Base-by-base conservation (phyloP, 2,797 vertebrate genomes). In the Rachycentron canadum region DNA sequence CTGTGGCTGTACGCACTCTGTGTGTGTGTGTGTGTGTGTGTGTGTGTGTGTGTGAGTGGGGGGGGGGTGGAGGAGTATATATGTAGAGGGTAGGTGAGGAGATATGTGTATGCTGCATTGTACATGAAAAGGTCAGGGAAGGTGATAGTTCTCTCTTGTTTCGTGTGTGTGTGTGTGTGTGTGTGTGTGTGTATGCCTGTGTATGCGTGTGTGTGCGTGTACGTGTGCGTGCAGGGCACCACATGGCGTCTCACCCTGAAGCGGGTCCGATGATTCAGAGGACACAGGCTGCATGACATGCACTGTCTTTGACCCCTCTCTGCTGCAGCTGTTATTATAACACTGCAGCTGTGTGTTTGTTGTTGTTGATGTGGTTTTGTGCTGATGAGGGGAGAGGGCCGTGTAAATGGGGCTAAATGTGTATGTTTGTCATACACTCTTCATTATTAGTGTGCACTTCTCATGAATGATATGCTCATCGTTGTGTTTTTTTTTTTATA, bases 221-320 rank as follows among this genome's bases (percentile, higher is more conserved):
- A n/a, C n/a, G 41, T 74, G 28, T 30, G 36, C 43, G 59, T 43
- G 74, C 32, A 40, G 41, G 28, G 59, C 85, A 88, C 84, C 86
- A 86, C 90, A 78, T 84, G 78, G 63, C 28, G 17, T 80, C 83
- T 66, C 76, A 61, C 83, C 88, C 86, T 81, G 85, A 81, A 86
- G 90, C 72, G 38, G 69, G 68, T 41, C 65, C 9, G 53, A 76
- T 92, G 90, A 92, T 91, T 93, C 92, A 93, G 88, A 90, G 89
- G 90, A 89, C 90, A 82, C 83, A 65, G 84, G 78, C 89, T 85
- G 78, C 49, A 61, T 83, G 88, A 82, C 73, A 49, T 88, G 85
- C n/a, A 67, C 89, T 87, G 85, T 82, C 85, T 91, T 84, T 91
- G 90, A 92, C 91, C 91, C 84, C 76, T 85, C 74, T 83, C 86